These are phyloP conservation scores for Lutjanus campechanus DNA, from an alignment of 2,797 vertebrate species.

Conservation along the genomic window DNA sequence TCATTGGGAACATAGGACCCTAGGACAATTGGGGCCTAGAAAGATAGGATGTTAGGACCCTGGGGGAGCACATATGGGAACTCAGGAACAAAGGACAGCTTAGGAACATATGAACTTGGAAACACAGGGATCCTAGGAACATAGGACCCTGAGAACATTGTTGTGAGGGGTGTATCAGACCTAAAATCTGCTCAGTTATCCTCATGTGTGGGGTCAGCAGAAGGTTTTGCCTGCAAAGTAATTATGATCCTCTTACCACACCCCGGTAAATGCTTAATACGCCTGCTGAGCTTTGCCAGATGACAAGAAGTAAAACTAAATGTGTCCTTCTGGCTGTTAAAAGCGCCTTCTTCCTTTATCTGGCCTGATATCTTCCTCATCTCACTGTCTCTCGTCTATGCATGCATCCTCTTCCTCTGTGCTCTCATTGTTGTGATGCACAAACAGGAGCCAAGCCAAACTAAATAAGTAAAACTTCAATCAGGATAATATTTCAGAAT, in stretches of 20 bases:
- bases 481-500: conserved; percentile 42
- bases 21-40: too few species aligned
- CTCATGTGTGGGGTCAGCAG: too few species aligned
- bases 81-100: too few species aligned
- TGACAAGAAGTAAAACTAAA: conserved; percentile 19
- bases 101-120: too few species aligned
- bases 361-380: conserved; percentile 8
- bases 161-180: too few species aligned
- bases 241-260: conserved; percentile 8
- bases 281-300: conserved; percentile 26
- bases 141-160: too few species aligned
- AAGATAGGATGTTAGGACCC: too few species aligned
- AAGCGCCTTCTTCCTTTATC: conserved; percentile 4
- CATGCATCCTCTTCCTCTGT: conserved; percentile 1
- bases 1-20: too few species aligned
- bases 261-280: conserved; percentile 2
- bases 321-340: conserved; percentile 12
- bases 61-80: too few species aligned
- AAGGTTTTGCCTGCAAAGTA: neutral
- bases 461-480: conserved; percentile 8
- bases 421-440: conserved; percentile 23
- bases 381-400: conserved; percentile 24
- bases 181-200: too few species aligned
- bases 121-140: too few species aligned
- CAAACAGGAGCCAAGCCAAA: neutral